phyloP scores from a whole-genome alignment of 2,113 vertebrate species.

The Aegithalos caudatus region DNA sequence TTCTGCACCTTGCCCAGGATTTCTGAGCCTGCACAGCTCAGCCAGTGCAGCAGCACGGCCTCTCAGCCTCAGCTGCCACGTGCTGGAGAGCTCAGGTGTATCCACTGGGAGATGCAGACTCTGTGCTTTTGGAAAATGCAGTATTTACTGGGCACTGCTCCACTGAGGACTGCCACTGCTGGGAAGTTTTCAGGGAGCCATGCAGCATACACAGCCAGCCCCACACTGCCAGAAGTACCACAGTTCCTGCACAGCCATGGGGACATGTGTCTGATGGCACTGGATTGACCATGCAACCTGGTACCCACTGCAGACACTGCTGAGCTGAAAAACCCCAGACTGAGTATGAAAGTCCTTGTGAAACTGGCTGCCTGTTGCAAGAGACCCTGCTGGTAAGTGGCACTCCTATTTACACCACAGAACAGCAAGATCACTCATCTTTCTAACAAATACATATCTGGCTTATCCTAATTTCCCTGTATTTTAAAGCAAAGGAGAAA shows the following conservation, averaged over 20 bases:
- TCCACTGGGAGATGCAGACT: background rate
- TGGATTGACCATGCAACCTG: background rate
- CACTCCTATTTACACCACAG: background rate
- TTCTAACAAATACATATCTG: background rate
- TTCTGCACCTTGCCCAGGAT: background rate
- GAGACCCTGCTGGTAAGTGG: background rate
- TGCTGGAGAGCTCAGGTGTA: background rate
- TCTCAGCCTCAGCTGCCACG: background rate
- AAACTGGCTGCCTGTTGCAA: background rate
- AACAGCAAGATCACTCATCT: background rate
- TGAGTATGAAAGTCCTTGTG: background rate
- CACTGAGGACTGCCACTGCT: background rate
- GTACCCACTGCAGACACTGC: background rate
- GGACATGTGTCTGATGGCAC: background rate
- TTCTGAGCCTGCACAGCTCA: background rate
- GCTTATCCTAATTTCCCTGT: background rate
- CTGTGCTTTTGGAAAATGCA: background rate
- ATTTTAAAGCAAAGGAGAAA: background rate
- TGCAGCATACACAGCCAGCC: background rate
- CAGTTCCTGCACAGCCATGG: rapidly evolving
- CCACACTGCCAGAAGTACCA: background rate
- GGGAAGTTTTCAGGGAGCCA: background rate
- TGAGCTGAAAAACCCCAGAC: background rate
- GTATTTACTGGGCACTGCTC: background rate
- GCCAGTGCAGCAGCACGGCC: background rate